phyloP scores from a whole-genome alignment of 2,113 vertebrate genomes.

The Colistium nudipinnis region DNA sequence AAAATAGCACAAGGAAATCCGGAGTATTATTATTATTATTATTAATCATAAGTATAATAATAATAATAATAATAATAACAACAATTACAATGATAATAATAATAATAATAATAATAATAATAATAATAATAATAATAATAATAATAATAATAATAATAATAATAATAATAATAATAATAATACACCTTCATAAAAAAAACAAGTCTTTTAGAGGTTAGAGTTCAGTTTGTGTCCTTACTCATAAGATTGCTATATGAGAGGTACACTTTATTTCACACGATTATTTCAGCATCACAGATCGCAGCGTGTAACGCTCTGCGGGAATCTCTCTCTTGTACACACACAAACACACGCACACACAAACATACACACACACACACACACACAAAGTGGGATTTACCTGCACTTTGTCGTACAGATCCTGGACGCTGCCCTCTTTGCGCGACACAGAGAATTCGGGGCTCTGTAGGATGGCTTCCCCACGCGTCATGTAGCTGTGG shows the following conservation, averaged over 20 bases:
- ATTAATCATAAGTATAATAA: too few relatives aligned
- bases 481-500: slow-evolving; percentile 98
- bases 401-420: slow-evolving; percentile 93
- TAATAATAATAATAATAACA: too few relatives aligned
- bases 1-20: too few relatives aligned
- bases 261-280: slow-evolving; percentile 18
- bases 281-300: slow-evolving; percentile 16
- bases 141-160: too few relatives aligned
- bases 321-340: background rate
- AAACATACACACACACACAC: background rate
- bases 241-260: background rate
- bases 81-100: too few relatives aligned
- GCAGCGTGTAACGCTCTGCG: slow-evolving; percentile 7
- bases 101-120: too few relatives aligned
- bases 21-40: too few relatives aligned
- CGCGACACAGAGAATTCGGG: slow-evolving; percentile 90
- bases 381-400: slow-evolving; percentile 50
- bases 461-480: slow-evolving; percentile 93
- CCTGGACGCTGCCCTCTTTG: slow-evolving; percentile 92
- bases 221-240: background rate
- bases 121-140: too few relatives aligned
- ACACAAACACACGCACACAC: too few relatives aligned
- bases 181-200: too few relatives aligned
- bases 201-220: too few relatives aligned
- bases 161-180: too few relatives aligned